Base-by-base conservation (phyloP, 2,888 invertebrate genomes). In the Desoria tigrina region DNA sequence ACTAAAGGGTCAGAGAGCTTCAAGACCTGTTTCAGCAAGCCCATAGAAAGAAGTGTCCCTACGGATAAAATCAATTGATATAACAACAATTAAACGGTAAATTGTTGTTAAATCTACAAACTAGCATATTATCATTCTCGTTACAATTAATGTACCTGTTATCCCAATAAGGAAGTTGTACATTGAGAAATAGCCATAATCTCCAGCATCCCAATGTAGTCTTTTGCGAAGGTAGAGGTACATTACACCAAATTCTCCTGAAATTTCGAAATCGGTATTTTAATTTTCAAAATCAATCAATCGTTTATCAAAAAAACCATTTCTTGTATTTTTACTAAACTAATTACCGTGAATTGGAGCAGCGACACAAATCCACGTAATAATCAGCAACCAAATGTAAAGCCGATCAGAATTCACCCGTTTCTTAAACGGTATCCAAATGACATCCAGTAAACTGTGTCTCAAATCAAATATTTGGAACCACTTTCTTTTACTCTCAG, bases 1-100 rank as follows among this genome's bases (percentile, higher is more conserved):
- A 92, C 88, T n/a, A 92, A 83, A 0, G 91, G 90, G 78, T 92
- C 92, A 75, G 92, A 90, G 69, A 90, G 87, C 80, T 91, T 88
- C 68, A 92, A 79, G 64, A 87, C 79, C 77, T 92, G 90, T 75
- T 91, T 92, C 79, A 92, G 89, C 2, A 92, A 83, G 42, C 92
- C 91, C 42, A 92, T 90, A 0, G 91, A 90, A 26, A 74, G 7
- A 14, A 71, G 18, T 1, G 65, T 68, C 16, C 74, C 74, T 68
- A 7, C 32, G n/a, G n/a, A 4, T 32, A 4, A 32, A 32, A 32
- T 32, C 11, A 45, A 18, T n/a, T n/a, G n/a, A n/a, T n/a, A n/a
- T n/a, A n/a, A n/a, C n/a, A n/a, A n/a, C n/a, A n/a, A n/a, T n/a
- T 45, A 21, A 16, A 18, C 6, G 6, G 9, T 9, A 6, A 45